These are phyloP conservation scores for Monomorium pharaonis DNA, from an alignment of 1,140 invertebrate species.

Conservation along the genomic window DNA sequence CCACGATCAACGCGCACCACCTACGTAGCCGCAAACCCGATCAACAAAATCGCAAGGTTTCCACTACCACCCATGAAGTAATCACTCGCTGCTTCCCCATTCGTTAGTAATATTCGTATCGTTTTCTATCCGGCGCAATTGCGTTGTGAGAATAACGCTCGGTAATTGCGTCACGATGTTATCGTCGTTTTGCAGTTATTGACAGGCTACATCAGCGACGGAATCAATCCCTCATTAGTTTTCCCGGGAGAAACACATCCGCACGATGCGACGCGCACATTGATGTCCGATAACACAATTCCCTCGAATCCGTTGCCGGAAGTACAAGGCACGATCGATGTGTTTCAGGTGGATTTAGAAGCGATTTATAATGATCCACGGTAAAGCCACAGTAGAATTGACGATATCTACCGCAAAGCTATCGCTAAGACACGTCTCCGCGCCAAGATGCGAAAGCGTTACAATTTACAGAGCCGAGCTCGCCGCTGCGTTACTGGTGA, in stretches of 20 bases:
- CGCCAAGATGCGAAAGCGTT: conserved; percentile 36
- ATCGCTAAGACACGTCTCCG: conserved; percentile 17
- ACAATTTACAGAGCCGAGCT: conserved; percentile 47
- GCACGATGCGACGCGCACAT: background rate
- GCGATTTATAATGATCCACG: background rate
- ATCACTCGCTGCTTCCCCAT: conserved; percentile 22
- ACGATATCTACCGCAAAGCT: background rate
- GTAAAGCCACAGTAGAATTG: background rate
- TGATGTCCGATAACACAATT: background rate
- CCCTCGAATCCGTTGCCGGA: background rate
- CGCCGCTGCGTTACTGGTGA: conserved; percentile 56
- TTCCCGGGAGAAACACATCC: background rate
- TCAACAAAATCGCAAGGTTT: conserved; percentile 9
- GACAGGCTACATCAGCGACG: background rate
- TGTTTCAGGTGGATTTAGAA: too few relatives aligned
- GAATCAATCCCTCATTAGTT: background rate
- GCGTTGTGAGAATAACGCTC: background rate
- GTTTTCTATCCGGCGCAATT: background rate
- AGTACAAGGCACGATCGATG: background rate
- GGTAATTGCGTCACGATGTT: background rate
- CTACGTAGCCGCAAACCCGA: conserved; percentile 2
- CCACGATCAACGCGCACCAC: background rate
- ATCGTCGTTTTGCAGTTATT: background rate
- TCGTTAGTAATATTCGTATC: conserved; percentile 24
- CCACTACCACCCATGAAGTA: background rate